These are phyloP conservation scores for Brachypterus glaber DNA, from an alignment of 2,888 invertebrate genomes.

Conservation along the genomic window DNA sequence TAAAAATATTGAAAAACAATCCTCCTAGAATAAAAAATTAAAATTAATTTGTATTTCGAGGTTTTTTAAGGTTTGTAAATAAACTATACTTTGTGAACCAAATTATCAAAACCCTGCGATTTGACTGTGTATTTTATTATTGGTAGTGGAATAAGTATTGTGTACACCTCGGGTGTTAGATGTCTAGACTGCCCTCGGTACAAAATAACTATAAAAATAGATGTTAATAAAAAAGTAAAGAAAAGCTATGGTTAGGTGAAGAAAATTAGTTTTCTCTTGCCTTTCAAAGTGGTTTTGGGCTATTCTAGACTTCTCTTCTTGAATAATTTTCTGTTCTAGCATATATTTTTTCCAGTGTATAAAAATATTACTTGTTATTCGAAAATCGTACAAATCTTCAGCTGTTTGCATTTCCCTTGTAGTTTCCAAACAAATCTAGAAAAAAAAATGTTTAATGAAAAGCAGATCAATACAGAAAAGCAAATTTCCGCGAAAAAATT, in stretches of 20 bases:
- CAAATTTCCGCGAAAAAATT: too few relatives aligned
- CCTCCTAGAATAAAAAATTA: constrained; percentile 28
- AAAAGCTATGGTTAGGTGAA: too few relatives aligned
- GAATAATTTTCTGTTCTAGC: constrained; percentile 26
- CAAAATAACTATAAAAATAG: too few relatives aligned
- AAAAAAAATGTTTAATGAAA: too few relatives aligned
- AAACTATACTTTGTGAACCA: too few relatives aligned
- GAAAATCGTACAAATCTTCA: constrained; percentile 58
- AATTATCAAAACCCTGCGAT: too few relatives aligned
- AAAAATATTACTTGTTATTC: constrained; percentile 30
- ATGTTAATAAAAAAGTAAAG: too few relatives aligned
- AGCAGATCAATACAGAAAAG: too few relatives aligned
- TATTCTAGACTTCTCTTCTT: constrained; percentile 28
- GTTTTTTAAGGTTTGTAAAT: constrained; percentile 2
- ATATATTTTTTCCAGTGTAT: constrained; percentile 30
- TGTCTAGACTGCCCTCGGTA: too few relatives aligned
- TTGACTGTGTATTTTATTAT: too few relatives aligned
- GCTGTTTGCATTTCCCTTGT: constrained; percentile 57
- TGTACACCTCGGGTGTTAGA: too few relatives aligned
- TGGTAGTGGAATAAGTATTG: too few relatives aligned
- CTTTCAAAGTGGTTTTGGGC: constrained; percentile 44
- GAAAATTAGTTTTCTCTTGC: constrained; percentile 30
- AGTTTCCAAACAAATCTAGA: constrained; percentile 42
- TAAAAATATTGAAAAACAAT: constrained; percentile 40
- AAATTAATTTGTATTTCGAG: background rate